These are phyloP conservation scores for Sebastes iracundus DNA, from an alignment of 2,797 vertebrate genomes.

Conservation along the genomic window DNA sequence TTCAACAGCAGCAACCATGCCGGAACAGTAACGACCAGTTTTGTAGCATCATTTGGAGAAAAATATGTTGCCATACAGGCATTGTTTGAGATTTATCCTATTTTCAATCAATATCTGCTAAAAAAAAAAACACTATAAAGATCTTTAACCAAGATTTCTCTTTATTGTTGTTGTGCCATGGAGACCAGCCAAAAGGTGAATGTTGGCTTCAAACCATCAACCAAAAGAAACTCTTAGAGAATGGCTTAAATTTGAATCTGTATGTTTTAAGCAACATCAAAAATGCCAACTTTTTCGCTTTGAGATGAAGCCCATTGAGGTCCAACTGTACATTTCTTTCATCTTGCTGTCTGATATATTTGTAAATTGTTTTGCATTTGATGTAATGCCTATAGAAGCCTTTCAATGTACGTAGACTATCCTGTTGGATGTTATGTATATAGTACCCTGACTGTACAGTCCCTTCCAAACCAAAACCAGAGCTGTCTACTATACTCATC, in stretches of 20 bases:
- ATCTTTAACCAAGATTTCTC: neutral
- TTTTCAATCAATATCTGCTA: slow-evolving; percentile 16
- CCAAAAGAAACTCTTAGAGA: slow-evolving; percentile 25
- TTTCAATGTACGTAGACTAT: slow-evolving; percentile 72
- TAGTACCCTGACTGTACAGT: slow-evolving; percentile 74
- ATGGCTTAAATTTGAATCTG: slow-evolving; percentile 22
- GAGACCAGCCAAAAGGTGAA: slow-evolving; percentile 65
- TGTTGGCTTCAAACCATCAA: slow-evolving; percentile 48
- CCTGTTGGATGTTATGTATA: slow-evolving; percentile 75
- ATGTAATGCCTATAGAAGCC: slow-evolving; percentile 74
- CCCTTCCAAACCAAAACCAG: slow-evolving; percentile 77
- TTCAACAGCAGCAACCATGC: slow-evolving; percentile 4
- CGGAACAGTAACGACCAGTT: slow-evolving; percentile 14
- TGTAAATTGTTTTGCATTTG: slow-evolving; percentile 59
- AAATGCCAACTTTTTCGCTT: slow-evolving; percentile 31
- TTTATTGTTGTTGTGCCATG: slow-evolving; percentile 62
- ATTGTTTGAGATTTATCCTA: slow-evolving; percentile 38
- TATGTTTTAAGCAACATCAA: neutral
- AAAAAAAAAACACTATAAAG: slow-evolving; percentile 15
- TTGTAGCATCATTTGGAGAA: slow-evolving; percentile 38
- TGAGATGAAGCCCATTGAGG: slow-evolving; percentile 46
- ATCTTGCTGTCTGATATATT: slow-evolving; percentile 50
- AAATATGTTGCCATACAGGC: slow-evolving; percentile 33
- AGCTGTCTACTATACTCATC: slow-evolving; percentile 74
- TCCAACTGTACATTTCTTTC: slow-evolving; percentile 53